Percentiles rank a stretch among this genome's conserved stretches.
These are phyloP conservation scores for Myotis myotis DNA, from an alignment of 2,797 vertebrate species.

Conservation along the genomic window DNA sequence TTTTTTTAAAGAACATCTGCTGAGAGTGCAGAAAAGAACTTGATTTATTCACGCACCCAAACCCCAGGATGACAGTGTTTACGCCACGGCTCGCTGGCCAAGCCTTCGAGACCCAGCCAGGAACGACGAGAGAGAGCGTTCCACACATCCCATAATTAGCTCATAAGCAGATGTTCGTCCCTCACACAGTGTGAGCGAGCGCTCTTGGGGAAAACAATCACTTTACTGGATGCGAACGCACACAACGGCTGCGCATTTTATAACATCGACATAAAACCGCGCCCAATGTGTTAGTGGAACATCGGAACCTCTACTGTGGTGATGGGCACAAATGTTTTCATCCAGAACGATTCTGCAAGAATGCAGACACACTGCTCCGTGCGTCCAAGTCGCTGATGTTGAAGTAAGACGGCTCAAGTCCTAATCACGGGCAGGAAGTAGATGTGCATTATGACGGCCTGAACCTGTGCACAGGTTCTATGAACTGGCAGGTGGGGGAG, in stretches of 20 bases:
- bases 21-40: slow-evolving; percentile 25
- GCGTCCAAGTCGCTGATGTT: not conserved
- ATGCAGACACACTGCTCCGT: not conserved
- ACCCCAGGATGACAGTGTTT: slow-evolving; percentile 47
- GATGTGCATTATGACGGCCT: not conserved
- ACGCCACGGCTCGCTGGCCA: slow-evolving; percentile 53
- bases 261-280: not conserved
- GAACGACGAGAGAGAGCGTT: slow-evolving; percentile 14
- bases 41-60: slow-evolving; percentile 44
- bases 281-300: slow-evolving; percentile 19
- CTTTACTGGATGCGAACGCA: slow-evolving; percentile 23
- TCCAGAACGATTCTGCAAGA: not conserved
- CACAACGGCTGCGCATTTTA: not conserved
- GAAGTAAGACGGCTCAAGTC: not conserved
- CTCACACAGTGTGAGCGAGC: slow-evolving; percentile 1
- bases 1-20: slow-evolving; percentile 5
- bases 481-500: not conserved
- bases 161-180: slow-evolving; percentile 65
- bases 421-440: not conserved
- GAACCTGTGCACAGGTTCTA: not conserved
- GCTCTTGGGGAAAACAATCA: slow-evolving; percentile 24
- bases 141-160: slow-evolving; percentile 41
- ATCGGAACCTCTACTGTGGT: not conserved
- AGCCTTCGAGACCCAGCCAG: slow-evolving; percentile 34
- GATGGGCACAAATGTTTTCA: not conserved